Evolutionary conservation across 2,888 invertebrate genomes (phyloP).

Genomic region (Timema cristinae): DNA sequence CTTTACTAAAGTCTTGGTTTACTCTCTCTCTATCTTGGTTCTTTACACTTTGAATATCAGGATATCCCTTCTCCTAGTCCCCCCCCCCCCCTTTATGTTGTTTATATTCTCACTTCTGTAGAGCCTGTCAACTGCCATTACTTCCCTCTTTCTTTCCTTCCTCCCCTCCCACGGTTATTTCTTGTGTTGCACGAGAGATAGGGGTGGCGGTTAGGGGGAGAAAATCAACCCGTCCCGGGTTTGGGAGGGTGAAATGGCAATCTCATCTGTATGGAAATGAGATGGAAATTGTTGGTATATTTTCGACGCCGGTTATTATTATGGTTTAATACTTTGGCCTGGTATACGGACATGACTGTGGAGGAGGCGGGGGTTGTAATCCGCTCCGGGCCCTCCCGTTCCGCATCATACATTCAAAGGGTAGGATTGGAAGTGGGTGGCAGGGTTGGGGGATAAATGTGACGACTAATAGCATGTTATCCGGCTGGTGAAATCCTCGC

Average conservation of each 20-base stretch:
- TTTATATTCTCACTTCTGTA: too few species aligned
- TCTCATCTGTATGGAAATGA: slow-evolving; percentile 31
- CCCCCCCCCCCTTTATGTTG: too few species aligned
- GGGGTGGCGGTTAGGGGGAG: slow-evolving; percentile 14
- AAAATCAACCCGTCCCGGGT: background rate
- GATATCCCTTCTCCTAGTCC: too few species aligned
- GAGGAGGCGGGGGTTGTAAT: slow-evolving; percentile 11
- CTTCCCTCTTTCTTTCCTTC: slow-evolving; percentile 16
- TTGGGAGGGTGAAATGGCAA: slow-evolving; percentile 23
- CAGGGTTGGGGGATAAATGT: slow-evolving; percentile 14
- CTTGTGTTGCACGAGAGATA: background rate
- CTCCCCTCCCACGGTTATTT: slow-evolving; percentile 16
- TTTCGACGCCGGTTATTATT: slow-evolving; percentile 28
- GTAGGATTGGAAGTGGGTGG: slow-evolving; percentile 17
- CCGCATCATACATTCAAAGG: background rate
- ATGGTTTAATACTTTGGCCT: slow-evolving; percentile 25
- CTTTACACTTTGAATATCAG: too few species aligned
- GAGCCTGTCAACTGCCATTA: background rate
- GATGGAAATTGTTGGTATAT: slow-evolving; percentile 31
- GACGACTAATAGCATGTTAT: slow-evolving; percentile 29
- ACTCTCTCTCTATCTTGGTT: too few species aligned
- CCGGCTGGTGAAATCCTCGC: slow-evolving; percentile 28
- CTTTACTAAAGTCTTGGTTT: too few species aligned
- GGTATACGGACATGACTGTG: slow-evolving; percentile 8
- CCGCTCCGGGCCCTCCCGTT: background rate